Base-by-base conservation (phyloP, 2,113 vertebrate species). In the Hyperopisus bebe region DNA sequence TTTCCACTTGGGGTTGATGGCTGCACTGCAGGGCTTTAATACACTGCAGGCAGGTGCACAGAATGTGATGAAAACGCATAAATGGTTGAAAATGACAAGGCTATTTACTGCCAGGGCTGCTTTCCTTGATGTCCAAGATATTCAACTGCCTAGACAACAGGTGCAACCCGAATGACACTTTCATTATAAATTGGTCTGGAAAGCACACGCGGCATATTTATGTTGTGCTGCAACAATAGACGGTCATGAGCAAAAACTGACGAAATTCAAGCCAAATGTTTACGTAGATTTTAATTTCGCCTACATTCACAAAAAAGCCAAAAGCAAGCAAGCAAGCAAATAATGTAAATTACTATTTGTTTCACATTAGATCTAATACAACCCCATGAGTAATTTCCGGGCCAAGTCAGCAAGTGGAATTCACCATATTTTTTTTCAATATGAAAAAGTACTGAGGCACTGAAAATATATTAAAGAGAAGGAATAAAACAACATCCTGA, bases 51-150 rank as follows among this genome's bases (percentile, higher is more conserved):
- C 66, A 90, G 47, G 85, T 87, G 50, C 24, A 87, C 84, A 80
- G 44, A 91, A 53, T 31, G 35, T 93, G 90, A 92, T 91, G 82
- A 90, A 91, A 90, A 92, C 58, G 55, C 89, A 70, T 86, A 92
- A 91, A 93, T 91, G 89, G 89, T 88, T 19, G 31, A 91, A 83
- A 89, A 92, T 90, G 86, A 88, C 88, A 89, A 74, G 88, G 58
- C 89, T 90, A 91, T 89, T 86, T 48, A 90, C 92, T 92, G 91
- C 88, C 90, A 91, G 90, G 53, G 90, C 90, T 58, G 90, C 84
- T 66, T 74, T 91, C 48, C 58, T 86, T 89, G 90, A 91, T 47
- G 89, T 91, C 82, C 87, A 80, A 90, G 24, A 88, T 62, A 89
- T 27, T 87, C 89, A 74, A 58, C 83, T 88, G 89, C 66, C 82